Conservation (phyloP, 2,888 invertebrate genomes). For the Teleogryllus oceanicus region DNA sequence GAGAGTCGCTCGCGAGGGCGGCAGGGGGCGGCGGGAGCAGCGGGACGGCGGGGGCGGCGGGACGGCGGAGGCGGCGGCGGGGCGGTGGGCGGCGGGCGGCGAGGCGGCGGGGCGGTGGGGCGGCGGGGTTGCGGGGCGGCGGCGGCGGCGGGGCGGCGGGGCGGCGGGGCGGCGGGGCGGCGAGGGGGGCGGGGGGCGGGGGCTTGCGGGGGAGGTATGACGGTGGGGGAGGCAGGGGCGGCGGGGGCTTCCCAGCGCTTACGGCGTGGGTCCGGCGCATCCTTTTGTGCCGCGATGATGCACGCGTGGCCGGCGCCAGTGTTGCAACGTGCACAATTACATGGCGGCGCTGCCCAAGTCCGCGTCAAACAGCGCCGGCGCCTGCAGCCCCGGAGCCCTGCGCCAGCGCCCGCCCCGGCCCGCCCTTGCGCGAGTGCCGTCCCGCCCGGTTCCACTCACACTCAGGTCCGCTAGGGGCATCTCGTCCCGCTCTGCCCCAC, state of each 20-base stretch:
- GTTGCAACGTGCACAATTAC: slow-evolving; percentile 4
- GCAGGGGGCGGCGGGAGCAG: no score
- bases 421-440: not conserved
- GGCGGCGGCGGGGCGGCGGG: no score
- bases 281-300: slow-evolving; percentile 8
- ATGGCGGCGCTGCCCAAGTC: not conserved
- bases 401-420: no score
- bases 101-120: not conserved
- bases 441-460: no score
- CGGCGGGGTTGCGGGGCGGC: not conserved
- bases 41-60: no score
- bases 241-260: not conserved
- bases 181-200: no score
- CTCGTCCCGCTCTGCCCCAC: not conserved
- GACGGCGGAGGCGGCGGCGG: no score
- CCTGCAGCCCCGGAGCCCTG: not conserved
- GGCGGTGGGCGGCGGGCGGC: no score
- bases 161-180: no score
- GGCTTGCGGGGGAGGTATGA: no score
- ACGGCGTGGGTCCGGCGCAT: not conserved
- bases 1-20: no score
- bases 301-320: not conserved
- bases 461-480: no score
- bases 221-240: not conserved
- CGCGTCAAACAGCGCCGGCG: not conserved